These are phyloP conservation scores for Phaonia tiefii DNA, from an alignment of 2,888 invertebrate genomes.

Conservation along the genomic window DNA sequence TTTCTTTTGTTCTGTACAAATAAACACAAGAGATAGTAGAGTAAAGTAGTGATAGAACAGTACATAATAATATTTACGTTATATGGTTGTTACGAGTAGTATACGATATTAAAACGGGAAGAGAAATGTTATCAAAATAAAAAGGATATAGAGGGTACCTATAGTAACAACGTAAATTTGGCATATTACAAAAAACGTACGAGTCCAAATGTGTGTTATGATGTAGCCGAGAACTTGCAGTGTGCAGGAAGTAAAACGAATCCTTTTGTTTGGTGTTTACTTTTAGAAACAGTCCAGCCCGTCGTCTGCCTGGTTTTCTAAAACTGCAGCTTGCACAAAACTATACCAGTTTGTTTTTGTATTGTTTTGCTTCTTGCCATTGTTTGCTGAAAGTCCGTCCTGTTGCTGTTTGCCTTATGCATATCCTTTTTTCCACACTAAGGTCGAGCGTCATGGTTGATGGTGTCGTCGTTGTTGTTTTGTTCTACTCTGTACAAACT, in stretches of 20 bases:
- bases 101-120: slow-evolving; percentile 22
- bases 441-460: background rate
- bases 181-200: slow-evolving; percentile 26
- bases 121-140: slow-evolving; percentile 22
- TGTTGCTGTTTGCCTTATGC: slow-evolving; percentile 36
- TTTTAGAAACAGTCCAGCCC: background rate
- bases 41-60: slow-evolving; percentile 24
- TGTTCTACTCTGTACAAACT: slow-evolving; percentile 44
- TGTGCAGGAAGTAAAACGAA: slow-evolving; percentile 41
- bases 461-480: background rate
- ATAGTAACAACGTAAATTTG: slow-evolving; percentile 47
- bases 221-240: slow-evolving; percentile 35
- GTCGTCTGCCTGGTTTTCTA: background rate
- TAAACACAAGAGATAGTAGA: slow-evolving; percentile 13
- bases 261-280: slow-evolving; percentile 32
- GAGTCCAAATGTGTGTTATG: background rate
- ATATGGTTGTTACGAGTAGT: slow-evolving; percentile 29
- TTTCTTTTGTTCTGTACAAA: slow-evolving; percentile 22
- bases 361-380: slow-evolving; percentile 4
- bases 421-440: background rate
- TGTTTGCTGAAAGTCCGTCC: slow-evolving; percentile 40
- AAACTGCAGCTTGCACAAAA: slow-evolving; percentile 45
- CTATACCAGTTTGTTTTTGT: slow-evolving; percentile 4
- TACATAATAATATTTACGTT: slow-evolving; percentile 47
- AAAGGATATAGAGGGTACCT: slow-evolving; percentile 55